A percentile compares a stretch with the other conserved stretches of the same genome.
Evolutionary conservation across 2,888 invertebrate genomes (phyloP).

Genomic region (Ornithoptera priamus): DNA sequence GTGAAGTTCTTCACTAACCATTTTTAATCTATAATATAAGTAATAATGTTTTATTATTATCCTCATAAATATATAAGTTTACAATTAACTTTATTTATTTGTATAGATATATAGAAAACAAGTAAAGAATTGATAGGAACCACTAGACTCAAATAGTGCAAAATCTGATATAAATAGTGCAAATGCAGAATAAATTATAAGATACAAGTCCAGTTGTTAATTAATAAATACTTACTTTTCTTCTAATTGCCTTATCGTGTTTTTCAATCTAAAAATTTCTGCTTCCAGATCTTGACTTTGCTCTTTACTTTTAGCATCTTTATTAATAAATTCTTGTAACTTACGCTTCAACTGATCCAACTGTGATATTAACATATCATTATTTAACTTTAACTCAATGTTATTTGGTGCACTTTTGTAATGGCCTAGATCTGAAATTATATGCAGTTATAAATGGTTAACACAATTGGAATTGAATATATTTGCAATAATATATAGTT

Average conservation of each 20-base stretch:
- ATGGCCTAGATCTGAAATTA: slow-evolving; percentile 18
- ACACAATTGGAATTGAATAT: too few species aligned
- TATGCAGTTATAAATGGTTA: too few species aligned
- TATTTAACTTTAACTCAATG: slow-evolving; percentile 46
- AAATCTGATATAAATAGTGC: too few species aligned
- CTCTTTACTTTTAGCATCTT: slow-evolving; percentile 50
- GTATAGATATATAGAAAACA: too few species aligned
- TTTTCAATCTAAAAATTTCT: slow-evolving; percentile 46
- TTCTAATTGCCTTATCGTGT: slow-evolving; percentile 54
- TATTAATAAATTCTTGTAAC: slow-evolving; percentile 46
- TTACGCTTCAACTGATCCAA: slow-evolving; percentile 49
- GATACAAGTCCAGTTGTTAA: neutral
- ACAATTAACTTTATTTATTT: too few species aligned
- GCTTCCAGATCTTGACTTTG: slow-evolving; percentile 46
- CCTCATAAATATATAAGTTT: too few species aligned
- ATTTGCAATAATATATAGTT: too few species aligned
- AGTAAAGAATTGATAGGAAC: too few species aligned
- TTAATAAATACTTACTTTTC: slow-evolving; percentile 47
- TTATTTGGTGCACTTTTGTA: slow-evolving; percentile 12
- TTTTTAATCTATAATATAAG: slow-evolving; percentile 43
- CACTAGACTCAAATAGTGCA: too few species aligned
- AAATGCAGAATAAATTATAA: too few species aligned
- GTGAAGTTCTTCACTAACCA: slow-evolving; percentile 44
- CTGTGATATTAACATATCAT: slow-evolving; percentile 46
- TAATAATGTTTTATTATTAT: neutral